Percentiles rank a stretch among this genome's conserved stretches.
Conservation (phyloP, 1,140 invertebrate species). For the Copidosoma floridanum region DNA sequence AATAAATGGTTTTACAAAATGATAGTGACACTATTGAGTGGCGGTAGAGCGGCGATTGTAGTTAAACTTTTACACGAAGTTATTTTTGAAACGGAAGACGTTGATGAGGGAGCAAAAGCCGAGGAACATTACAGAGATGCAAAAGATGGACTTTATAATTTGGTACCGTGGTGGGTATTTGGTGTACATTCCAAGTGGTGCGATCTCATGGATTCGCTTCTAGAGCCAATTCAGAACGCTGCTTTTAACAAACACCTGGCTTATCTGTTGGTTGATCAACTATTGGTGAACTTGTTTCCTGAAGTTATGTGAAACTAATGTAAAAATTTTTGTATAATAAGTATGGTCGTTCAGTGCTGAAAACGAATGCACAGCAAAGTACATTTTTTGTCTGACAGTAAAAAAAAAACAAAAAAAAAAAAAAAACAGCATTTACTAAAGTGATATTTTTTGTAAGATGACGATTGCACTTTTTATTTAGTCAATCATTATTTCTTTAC, state of each 20-base stretch:
- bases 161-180: slow-evolving; percentile 48
- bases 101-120: slow-evolving; percentile 8
- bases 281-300: slow-evolving; percentile 55
- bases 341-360: background rate
- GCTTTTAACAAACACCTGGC: slow-evolving; percentile 54
- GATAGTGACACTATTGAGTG: slow-evolving; percentile 46
- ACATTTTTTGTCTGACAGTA: too few species aligned
- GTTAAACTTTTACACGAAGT: slow-evolving; percentile 46
- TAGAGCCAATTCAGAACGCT: slow-evolving; percentile 48
- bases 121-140: slow-evolving; percentile 41
- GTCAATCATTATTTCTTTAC: too few species aligned
- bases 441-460: slow-evolving; percentile 26
- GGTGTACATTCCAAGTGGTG: slow-evolving; percentile 44
- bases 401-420: too few species aligned
- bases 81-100: slow-evolving; percentile 37
- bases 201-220: slow-evolving; percentile 44
- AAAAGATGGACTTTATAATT: slow-evolving; percentile 43
- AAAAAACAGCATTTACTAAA: slow-evolving; percentile 24
- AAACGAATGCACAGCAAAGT: slow-evolving; percentile 21
- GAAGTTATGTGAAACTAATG: too few species aligned
- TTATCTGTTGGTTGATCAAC: slow-evolving; percentile 54
- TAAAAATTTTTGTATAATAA: background rate
- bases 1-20: slow-evolving; percentile 41
- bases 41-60: slow-evolving; percentile 47
- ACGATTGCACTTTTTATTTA: too few species aligned